Conservation (phyloP, 2,113 vertebrate genomes). For the Natator depressus region DNA sequence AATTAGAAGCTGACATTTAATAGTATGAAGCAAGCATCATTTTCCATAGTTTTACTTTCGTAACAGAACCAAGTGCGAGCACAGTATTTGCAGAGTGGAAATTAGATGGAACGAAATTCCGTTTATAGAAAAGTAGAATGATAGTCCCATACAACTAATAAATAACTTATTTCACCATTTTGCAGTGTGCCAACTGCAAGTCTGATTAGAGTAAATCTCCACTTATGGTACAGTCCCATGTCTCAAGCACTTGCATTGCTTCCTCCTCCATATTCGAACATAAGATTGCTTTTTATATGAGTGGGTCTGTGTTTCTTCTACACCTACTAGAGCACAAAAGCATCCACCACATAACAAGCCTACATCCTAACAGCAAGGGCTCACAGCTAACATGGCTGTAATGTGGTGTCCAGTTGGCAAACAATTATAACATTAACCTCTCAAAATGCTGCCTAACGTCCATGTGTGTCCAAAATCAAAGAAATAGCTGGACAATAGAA, state of each 20-base stretch:
- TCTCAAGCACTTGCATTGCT: neutral
- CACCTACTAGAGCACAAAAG: neutral
- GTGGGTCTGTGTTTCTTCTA: neutral
- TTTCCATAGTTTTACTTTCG: conserved; percentile 13
- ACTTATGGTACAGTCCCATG: neutral
- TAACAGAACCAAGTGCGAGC: conserved; percentile 21
- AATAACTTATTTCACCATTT: neutral
- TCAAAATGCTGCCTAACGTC: neutral
- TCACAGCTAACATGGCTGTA: neutral
- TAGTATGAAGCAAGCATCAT: conserved; percentile 31
- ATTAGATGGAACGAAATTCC: neutral
- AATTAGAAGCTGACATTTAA: conserved; percentile 58
- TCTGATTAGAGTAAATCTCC: neutral
- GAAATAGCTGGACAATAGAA: neutral
- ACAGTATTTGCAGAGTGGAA: conserved; percentile 8
- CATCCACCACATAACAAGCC: neutral
- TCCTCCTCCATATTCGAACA: neutral
- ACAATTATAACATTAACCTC: neutral
- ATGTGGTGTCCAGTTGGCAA: neutral
- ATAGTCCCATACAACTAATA: neutral
- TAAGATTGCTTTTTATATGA: neutral
- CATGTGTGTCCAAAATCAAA: neutral
- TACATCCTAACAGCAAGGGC: neutral
- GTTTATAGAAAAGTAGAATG: neutral
- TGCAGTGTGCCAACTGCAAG: neutral